Conservation (phyloP, 2,113 vertebrate species). For the Pipra filicauda region DNA sequence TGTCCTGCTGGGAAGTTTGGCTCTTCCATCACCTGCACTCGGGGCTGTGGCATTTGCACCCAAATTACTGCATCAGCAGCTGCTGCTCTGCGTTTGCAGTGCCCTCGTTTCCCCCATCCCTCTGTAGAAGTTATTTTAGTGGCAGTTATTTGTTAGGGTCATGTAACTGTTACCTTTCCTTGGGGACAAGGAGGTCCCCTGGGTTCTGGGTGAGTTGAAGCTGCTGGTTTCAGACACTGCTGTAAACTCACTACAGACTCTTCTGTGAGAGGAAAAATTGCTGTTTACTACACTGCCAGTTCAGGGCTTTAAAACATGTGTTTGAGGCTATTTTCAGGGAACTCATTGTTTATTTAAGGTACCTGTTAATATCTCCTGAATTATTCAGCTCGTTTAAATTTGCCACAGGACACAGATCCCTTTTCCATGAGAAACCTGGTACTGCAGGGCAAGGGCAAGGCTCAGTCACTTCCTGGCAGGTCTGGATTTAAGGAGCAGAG, state of each 20-base stretch:
- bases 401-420: not conserved
- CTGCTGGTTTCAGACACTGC: not conserved
- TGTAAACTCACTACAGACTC: rapidly evolving
- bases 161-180: not conserved
- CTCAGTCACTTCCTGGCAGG: not conserved
- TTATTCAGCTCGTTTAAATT: not conserved
- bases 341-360: not conserved
- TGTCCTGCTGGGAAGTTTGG: not conserved
- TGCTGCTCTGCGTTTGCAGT: not conserved
- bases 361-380: not conserved
- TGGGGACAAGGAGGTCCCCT: not conserved
- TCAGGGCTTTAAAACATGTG: not conserved
- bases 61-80: not conserved
- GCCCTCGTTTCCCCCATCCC: not conserved
- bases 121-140: not conserved
- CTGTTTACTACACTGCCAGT: not conserved
- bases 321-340: not conserved
- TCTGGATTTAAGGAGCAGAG: not conserved
- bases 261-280: not conserved
- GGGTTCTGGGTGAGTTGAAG: not conserved
- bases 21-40: not conserved
- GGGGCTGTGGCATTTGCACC: not conserved
- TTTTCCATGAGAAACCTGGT: not conserved
- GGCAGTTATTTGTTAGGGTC: not conserved
- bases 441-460: not conserved